Evolutionary conservation across 2,113 vertebrate species (phyloP).

Genomic region (Megaceryle torquata): DNA sequence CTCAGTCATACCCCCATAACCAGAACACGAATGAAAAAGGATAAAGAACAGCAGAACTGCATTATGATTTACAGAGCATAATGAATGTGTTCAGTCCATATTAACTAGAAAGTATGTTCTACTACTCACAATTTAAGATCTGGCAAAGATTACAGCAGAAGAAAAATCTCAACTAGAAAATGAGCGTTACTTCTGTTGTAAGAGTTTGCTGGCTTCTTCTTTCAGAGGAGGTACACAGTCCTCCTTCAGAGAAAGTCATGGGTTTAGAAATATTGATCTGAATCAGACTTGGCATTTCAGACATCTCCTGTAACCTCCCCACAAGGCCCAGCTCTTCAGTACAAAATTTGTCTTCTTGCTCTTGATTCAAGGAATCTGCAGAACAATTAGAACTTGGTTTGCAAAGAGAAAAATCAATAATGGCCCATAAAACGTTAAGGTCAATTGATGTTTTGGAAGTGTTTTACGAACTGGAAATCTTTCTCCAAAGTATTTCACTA

Average conservation of each 20-base stretch:
- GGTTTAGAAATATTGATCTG: background rate
- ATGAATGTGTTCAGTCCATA: background rate
- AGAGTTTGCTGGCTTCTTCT: background rate
- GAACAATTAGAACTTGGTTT: background rate
- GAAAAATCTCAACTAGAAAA: background rate
- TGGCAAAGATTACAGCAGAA: background rate
- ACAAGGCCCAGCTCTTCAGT: background rate
- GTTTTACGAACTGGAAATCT: conserved; percentile 65
- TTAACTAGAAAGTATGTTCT: background rate
- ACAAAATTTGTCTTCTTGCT: background rate
- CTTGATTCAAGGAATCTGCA: background rate
- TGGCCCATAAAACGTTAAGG: background rate
- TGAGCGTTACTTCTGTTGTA: background rate
- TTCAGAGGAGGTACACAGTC: background rate
- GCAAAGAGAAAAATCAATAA: conserved; percentile 36
- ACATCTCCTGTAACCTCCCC: background rate
- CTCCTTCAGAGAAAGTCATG: background rate
- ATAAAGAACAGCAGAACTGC: background rate
- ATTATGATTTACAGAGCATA: background rate
- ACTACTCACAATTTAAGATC: background rate
- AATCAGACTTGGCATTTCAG: background rate
- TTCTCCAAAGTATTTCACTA: conserved; percentile 50
- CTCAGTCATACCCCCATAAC: background rate
- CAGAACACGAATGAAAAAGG: background rate
- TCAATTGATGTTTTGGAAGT: conserved; percentile 14